A percentile compares a stretch with the other conserved stretches of the same genome.
Evolutionary conservation across 2,797 vertebrate species (phyloP).

Genomic region (Parambassis ranga): DNA sequence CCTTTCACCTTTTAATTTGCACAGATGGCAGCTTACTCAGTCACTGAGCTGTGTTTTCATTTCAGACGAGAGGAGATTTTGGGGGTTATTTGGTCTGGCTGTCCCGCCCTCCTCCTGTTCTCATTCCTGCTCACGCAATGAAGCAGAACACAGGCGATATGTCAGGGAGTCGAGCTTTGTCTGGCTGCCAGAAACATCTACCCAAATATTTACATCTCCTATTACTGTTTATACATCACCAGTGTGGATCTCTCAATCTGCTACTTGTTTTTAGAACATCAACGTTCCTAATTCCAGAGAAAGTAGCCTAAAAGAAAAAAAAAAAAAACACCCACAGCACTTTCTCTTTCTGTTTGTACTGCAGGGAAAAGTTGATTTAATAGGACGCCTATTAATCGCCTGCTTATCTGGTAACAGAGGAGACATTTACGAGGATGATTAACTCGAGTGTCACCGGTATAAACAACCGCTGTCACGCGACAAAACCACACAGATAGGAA

Average conservation of each 20-base stretch:
- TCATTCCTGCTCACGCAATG: slow-evolving; percentile 78
- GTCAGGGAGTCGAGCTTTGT: slow-evolving; percentile 83
- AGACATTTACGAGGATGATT: slow-evolving; percentile 68
- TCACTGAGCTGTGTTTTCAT: slow-evolving; percentile 74
- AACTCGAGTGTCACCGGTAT: slow-evolving; percentile 46
- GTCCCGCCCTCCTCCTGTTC: slow-evolving; percentile 71
- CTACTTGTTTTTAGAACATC: slow-evolving; percentile 82
- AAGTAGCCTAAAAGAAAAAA: too few relatives aligned
- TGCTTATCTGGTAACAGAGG: slow-evolving; percentile 41
- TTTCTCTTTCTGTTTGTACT: slow-evolving; percentile 51
- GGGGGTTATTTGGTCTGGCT: slow-evolving; percentile 76
- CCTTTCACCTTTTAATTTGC: slow-evolving; percentile 70
- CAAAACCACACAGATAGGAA: slow-evolving; percentile 26
- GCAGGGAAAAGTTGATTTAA: slow-evolving; percentile 42
- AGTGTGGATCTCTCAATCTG: slow-evolving; percentile 82
- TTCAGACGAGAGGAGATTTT: slow-evolving; percentile 69
- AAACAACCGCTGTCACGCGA: slow-evolving; percentile 49
- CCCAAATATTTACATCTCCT: slow-evolving; percentile 98
- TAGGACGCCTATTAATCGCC: slow-evolving; percentile 60
- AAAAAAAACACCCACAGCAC: slow-evolving; percentile 20
- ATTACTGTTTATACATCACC: slow-evolving; percentile 94
- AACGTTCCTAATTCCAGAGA: slow-evolving; percentile 70
- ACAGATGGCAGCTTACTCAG: slow-evolving; percentile 75
- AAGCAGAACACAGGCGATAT: slow-evolving; percentile 81
- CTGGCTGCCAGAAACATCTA: slow-evolving; percentile 86